These are phyloP conservation scores for Rhorus exstirpatorius DNA, from an alignment of 2,888 invertebrate species.

Conservation along the genomic window DNA sequence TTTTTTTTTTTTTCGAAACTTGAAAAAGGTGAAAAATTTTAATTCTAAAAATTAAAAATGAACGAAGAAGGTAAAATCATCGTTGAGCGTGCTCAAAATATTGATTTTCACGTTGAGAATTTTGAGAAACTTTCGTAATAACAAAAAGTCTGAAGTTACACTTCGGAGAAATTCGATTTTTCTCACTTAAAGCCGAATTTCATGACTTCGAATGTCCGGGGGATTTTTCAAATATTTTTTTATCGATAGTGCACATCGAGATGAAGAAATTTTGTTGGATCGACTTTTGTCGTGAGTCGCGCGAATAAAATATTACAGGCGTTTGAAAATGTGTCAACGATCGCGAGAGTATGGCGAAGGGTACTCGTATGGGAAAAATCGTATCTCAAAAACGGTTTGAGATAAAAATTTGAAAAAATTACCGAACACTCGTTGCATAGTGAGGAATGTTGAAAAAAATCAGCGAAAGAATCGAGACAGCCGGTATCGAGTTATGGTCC, in stretches of 20 bases:
- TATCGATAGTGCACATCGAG: background rate
- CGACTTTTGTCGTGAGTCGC: too few relatives aligned
- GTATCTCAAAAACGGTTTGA: background rate
- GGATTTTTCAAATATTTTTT: background rate
- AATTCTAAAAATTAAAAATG: too few relatives aligned
- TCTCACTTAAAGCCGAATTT: background rate
- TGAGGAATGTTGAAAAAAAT: conserved; percentile 1
- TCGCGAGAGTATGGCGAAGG: background rate
- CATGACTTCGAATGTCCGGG: too few relatives aligned
- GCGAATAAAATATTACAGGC: too few relatives aligned
- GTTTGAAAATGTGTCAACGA: too few relatives aligned
- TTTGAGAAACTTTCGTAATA: too few relatives aligned
- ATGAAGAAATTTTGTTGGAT: too few relatives aligned
- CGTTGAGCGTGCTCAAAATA: too few relatives aligned
- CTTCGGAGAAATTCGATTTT: background rate
- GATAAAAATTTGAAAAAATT: conserved; percentile 17
- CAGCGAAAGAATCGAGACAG: background rate
- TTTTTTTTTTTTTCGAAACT: too few relatives aligned
- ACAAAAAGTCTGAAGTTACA: background rate
- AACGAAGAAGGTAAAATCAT: too few relatives aligned
- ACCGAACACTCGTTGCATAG: background rate
- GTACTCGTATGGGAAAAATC: background rate
- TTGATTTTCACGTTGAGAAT: too few relatives aligned
- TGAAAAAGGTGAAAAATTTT: too few relatives aligned
- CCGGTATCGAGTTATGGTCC: background rate